Percentiles rank a stretch among this genome's conserved stretches.
These are phyloP conservation scores for Heliconius hewitsoni DNA, from an alignment of 1,140 invertebrate genomes.

Conservation along the genomic window DNA sequence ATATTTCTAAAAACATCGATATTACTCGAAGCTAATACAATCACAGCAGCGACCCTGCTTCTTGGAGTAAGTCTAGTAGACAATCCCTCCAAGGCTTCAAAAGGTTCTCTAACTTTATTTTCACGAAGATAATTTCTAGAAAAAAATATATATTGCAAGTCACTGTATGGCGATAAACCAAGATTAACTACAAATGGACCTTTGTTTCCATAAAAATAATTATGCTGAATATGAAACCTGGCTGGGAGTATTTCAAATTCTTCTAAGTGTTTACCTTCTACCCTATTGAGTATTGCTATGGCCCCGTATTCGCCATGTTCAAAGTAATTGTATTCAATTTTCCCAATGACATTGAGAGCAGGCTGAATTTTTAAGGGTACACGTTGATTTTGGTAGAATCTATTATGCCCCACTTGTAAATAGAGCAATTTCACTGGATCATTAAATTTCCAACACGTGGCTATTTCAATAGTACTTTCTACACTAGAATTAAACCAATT, in stretches of 20 bases:
- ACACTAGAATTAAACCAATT: constrained; percentile 91
- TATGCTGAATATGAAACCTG: constrained; percentile 90
- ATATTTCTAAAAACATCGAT: constrained; percentile 95
- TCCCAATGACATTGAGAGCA: constrained; percentile 89
- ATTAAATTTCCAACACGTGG: constrained; percentile 87
- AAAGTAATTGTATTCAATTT: constrained; percentile 95
- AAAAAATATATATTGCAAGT: constrained; percentile 90
- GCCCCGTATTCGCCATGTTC: constrained; percentile 90
- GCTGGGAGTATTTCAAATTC: constrained; percentile 86
- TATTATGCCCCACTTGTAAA: constrained; percentile 93
- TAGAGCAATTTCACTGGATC: constrained; percentile 82
- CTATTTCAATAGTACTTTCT: constrained; percentile 88
- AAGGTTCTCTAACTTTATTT: constrained; percentile 95
- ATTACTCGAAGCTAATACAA: constrained; percentile 95
- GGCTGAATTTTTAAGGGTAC: constrained; percentile 91
- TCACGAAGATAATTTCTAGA: constrained; percentile 93
- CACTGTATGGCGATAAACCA: constrained; percentile 92
- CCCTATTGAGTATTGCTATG: constrained; percentile 92
- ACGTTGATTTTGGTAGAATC: constrained; percentile 88
- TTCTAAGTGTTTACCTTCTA: constrained; percentile 86
- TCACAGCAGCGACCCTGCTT: constrained; percentile 93
- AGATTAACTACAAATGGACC: constrained; percentile 94
- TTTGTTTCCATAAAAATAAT: constrained; percentile 93
- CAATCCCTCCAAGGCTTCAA: constrained; percentile 84
- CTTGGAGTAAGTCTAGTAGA: constrained; percentile 89